A percentile compares a stretch with the other conserved stretches of the same genome.
These are phyloP conservation scores for Autographa pulchrina DNA, from an alignment of 2,888 invertebrate species.

Conservation along the genomic window DNA sequence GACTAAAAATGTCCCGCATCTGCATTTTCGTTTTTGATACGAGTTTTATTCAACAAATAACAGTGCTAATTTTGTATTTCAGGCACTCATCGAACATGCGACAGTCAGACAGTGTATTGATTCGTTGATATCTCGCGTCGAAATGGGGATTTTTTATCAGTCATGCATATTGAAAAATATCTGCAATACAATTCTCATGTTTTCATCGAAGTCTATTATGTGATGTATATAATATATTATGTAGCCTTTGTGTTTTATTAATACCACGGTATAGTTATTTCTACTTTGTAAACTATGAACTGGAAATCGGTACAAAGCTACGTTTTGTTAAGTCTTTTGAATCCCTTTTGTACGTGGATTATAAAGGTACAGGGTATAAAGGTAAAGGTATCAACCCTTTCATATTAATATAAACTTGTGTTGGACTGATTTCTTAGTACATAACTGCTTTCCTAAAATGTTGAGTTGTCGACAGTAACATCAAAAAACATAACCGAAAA, in stretches of 20 bases:
- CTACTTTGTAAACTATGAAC: slow-evolving; percentile 2
- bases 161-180: slow-evolving; percentile 24
- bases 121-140: slow-evolving; percentile 53
- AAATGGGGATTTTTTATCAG: slow-evolving; percentile 49
- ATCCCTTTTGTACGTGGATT: slow-evolving; percentile 4
- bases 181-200: slow-evolving; percentile 10
- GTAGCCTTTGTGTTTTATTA: not conserved
- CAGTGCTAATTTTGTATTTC: not conserved
- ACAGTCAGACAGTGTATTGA: slow-evolving; percentile 59
- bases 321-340: slow-evolving; percentile 2
- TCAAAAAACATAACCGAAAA: not conserved
- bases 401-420: slow-evolving; percentile 4
- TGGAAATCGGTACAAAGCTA: not conserved
- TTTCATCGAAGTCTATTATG: not conserved
- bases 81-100: slow-evolving; percentile 31
- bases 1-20: not conserved
- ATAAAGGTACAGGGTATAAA: slow-evolving; percentile 4
- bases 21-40: not conserved
- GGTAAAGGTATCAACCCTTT: slow-evolving; percentile 1
- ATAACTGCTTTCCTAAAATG: not conserved
- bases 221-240: slow-evolving; percentile 7
- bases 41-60: not conserved
- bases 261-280: slow-evolving; percentile 2
- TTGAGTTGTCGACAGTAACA: not conserved
- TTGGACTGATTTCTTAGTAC: slow-evolving; percentile 1